A percentile compares a stretch with the other conserved stretches of the same genome.
These are phyloP conservation scores for Propithecus deckenii DNA, from an alignment of 2,797 vertebrate species.

Conservation along the genomic window DNA sequence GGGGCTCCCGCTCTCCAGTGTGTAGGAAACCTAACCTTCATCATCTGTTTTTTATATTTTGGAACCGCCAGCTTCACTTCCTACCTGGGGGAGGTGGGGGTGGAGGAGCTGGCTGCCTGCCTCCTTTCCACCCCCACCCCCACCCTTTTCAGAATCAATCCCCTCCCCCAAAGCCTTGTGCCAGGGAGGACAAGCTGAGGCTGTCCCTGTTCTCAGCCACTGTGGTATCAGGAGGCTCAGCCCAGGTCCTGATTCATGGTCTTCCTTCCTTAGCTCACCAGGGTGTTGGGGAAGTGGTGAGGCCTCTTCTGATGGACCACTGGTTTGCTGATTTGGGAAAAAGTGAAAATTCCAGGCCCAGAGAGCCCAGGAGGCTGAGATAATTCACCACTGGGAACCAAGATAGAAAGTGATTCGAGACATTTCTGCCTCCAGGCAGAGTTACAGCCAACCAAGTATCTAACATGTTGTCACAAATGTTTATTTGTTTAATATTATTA, in stretches of 20 bases:
- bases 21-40: slow-evolving; percentile 85
- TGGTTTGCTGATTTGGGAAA: not conserved
- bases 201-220: not conserved
- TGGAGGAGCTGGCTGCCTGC: not conserved
- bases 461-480: slow-evolving; percentile 3
- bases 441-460: not conserved
- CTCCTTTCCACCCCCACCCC: not conserved
- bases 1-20: slow-evolving; percentile 82
- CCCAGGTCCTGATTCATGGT: not conserved
- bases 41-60: slow-evolving; percentile 90
- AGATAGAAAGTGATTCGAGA: not conserved
- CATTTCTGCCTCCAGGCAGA: slow-evolving; percentile 34
- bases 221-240: not conserved
- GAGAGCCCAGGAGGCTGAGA: not conserved
- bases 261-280: not conserved
- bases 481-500: slow-evolving; percentile 34
- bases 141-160: not conserved
- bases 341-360: slow-evolving; percentile 19
- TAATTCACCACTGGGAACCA: slow-evolving; percentile 24
- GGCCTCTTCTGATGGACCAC: not conserved
- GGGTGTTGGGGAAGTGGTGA: not conserved
- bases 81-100: slow-evolving; percentile 79
- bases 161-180: not conserved
- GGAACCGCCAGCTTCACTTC: slow-evolving; percentile 85
- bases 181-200: not conserved